Conservation (phyloP, 2,888 invertebrate species). For the Galeopsomyia nigrocyanea region DNA sequence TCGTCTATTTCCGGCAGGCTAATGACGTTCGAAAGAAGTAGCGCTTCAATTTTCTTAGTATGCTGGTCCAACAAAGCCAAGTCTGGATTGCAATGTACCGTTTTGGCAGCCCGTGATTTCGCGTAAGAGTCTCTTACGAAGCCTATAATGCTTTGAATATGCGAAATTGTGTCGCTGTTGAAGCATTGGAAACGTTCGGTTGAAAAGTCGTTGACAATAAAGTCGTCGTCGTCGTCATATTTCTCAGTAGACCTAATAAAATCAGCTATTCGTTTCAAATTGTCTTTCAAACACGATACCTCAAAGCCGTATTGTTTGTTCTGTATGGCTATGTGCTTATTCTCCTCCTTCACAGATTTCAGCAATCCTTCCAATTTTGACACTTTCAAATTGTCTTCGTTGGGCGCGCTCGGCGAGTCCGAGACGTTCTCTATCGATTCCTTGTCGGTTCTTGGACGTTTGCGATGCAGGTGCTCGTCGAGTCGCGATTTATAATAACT, state of each 20-base stretch:
- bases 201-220: too few relatives aligned
- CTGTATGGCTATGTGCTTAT: slow-evolving; percentile 50
- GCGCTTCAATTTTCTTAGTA: slow-evolving; percentile 26
- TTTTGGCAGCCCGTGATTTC: not conserved
- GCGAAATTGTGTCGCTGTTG: too few relatives aligned
- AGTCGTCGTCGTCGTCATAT: too few relatives aligned
- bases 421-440: slow-evolving; percentile 48
- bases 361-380: slow-evolving; percentile 50
- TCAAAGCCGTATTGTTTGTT: slow-evolving; percentile 55
- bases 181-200: too few relatives aligned
- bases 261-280: slow-evolving; percentile 27
- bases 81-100: slow-evolving; percentile 18
- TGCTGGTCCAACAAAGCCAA: not conserved
- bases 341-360: slow-evolving; percentile 51
- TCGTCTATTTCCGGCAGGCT: slow-evolving; percentile 24
- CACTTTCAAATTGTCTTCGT: slow-evolving; percentile 29
- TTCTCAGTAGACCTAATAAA: not conserved
- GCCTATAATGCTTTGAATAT: too few relatives aligned
- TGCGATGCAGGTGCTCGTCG: slow-evolving; percentile 51
- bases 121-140: too few relatives aligned
- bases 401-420: not conserved
- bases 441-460: slow-evolving; percentile 53
- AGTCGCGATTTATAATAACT: slow-evolving; percentile 57
- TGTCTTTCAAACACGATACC: slow-evolving; percentile 40
- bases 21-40: slow-evolving; percentile 18